Percentiles rank a stretch among this genome's conserved stretches.
phyloP scores from a whole-genome alignment of 2,113 vertebrate genomes.

The Haplochromis burtoni region DNA sequence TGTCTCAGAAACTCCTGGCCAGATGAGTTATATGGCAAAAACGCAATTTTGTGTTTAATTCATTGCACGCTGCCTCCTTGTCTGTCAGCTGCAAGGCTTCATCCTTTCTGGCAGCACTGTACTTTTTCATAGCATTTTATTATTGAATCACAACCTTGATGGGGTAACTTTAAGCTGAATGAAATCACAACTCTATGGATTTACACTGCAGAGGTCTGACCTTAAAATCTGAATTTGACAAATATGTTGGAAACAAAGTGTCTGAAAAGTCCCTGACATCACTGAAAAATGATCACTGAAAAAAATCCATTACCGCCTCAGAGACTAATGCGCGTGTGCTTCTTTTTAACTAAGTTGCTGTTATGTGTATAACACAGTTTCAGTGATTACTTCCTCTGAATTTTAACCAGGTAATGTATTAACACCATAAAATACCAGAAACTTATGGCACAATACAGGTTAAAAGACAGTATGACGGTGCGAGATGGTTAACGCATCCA shows the following conservation, averaged over 20 bases:
- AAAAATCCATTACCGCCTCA: background rate
- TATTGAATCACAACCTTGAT: slow-evolving; percentile 40
- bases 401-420: background rate
- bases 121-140: slow-evolving; percentile 45
- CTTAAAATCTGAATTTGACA: slow-evolving; percentile 24
- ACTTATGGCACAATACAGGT: background rate
- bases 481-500: background rate
- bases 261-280: background rate
- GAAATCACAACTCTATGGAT: slow-evolving; percentile 23
- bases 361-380: background rate
- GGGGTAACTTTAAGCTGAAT: slow-evolving; percentile 19
- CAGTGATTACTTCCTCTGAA: background rate
- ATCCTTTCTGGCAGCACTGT: slow-evolving; percentile 11
- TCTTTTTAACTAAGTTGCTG: background rate
- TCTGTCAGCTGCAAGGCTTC: slow-evolving; percentile 17
- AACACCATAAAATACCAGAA: background rate
- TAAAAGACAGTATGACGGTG: background rate
- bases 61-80: background rate
- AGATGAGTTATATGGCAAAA: slow-evolving; percentile 15
- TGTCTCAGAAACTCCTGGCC: slow-evolving; percentile 11
- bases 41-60: slow-evolving; percentile 29
- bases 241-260: slow-evolving; percentile 2
- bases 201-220: slow-evolving; percentile 3
- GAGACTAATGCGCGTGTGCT: background rate
- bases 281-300: background rate